Evolutionary conservation across 2,113 vertebrate genomes (phyloP).

Genomic region (Dipodomys ordii): DNA sequence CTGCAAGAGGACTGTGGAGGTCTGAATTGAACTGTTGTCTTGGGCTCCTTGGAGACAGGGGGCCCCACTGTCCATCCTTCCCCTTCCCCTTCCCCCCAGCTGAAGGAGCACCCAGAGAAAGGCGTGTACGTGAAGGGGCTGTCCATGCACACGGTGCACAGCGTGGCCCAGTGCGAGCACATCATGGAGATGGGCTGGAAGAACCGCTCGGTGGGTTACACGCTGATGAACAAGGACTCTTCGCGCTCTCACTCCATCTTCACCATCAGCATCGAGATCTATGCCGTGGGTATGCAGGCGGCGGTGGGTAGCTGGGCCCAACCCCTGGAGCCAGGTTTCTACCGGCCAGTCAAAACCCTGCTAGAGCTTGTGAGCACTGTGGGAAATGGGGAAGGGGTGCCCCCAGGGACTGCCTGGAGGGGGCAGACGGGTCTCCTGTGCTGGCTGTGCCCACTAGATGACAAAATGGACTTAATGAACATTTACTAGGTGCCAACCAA

Average conservation of each 20-base stretch:
- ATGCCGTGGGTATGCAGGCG: slow-evolving; percentile 83
- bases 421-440: fast-evolving
- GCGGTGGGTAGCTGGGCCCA: fast-evolving
- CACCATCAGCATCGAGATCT: slow-evolving; percentile 94
- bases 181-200: slow-evolving; percentile 92
- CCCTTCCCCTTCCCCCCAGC: slow-evolving; percentile 81
- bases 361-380: fast-evolving
- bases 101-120: slow-evolving; percentile 94
- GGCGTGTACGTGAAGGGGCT: slow-evolving; percentile 92
- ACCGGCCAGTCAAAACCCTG: fast-evolving
- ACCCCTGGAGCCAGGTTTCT: fast-evolving
- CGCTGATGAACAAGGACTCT: slow-evolving; percentile 94
- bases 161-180: slow-evolving; percentile 89
- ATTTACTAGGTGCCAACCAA: too few species aligned
- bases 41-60: neutral
- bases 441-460: neutral
- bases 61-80: too few species aligned
- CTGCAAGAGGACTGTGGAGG: neutral
- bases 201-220: slow-evolving; percentile 92
- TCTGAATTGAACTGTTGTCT: neutral
- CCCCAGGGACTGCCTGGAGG: neutral
- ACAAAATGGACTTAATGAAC: too few species aligned
- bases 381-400: neutral
- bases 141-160: slow-evolving; percentile 92
- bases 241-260: slow-evolving; percentile 95